Conservation (phyloP, 2,888 invertebrate species). For the Heliconius ismenius region DNA sequence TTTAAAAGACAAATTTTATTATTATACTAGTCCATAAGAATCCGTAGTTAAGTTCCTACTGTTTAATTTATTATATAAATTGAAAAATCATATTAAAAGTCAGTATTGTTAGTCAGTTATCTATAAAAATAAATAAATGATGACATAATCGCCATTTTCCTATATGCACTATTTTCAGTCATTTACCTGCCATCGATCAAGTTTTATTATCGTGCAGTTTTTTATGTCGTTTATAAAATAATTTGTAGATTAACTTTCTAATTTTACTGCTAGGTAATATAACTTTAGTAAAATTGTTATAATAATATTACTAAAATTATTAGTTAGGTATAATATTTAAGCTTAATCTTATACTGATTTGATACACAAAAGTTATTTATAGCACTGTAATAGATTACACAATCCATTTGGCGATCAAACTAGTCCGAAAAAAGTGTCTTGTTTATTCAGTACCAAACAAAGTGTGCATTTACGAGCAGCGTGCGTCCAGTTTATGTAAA, state of each 20-base stretch:
- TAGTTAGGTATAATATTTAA: neutral
- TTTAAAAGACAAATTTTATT: neutral
- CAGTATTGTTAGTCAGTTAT: neutral
- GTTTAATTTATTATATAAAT: neutral
- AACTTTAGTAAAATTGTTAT: neutral
- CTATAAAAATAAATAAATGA: too few relatives aligned
- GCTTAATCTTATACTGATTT: neutral
- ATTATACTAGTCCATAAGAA: too few relatives aligned
- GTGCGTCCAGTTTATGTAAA: slow-evolving; percentile 70
- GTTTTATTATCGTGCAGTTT: neutral
- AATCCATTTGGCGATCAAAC: slow-evolving; percentile 60
- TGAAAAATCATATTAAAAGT: neutral
- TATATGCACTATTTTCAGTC: neutral
- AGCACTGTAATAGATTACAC: slow-evolving; percentile 38
- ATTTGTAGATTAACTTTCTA: neutral
- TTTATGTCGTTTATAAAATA: neutral
- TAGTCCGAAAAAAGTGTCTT: slow-evolving; percentile 50
- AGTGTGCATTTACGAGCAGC: slow-evolving; percentile 59
- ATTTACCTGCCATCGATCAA: neutral
- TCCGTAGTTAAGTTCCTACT: neutral
- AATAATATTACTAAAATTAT: too few relatives aligned
- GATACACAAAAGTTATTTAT: slow-evolving; percentile 6
- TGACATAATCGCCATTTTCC: too few relatives aligned
- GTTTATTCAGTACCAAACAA: slow-evolving; percentile 66
- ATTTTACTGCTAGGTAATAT: neutral